A percentile compares a stretch with the other conserved stretches of the same genome.
These are phyloP conservation scores for Tadarida brasiliensis DNA, from an alignment of 2,797 vertebrate species.

Conservation along the genomic window DNA sequence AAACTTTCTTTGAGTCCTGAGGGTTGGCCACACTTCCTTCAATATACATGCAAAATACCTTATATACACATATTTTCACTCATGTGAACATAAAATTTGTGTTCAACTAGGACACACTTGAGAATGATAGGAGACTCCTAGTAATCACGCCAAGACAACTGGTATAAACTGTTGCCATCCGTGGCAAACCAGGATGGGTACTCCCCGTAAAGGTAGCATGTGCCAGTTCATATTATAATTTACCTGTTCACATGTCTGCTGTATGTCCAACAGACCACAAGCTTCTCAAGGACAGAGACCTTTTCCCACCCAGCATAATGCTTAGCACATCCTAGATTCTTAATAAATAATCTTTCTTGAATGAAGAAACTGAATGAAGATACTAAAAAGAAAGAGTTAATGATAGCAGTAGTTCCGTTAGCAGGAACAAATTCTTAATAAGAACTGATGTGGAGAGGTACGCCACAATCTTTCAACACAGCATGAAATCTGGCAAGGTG, in stretches of 20 bases:
- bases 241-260: not conserved
- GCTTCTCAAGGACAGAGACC: not conserved
- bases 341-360: conserved; percentile 35
- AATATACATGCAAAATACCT: not conserved
- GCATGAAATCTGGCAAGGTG: not conserved
- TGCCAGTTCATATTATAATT: not conserved
- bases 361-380: conserved; percentile 38
- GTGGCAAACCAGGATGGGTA: not conserved
- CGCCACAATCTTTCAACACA: not conserved
- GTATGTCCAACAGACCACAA: not conserved
- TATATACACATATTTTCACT: not conserved
- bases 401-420: not conserved
- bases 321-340: conserved; percentile 10
- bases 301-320: not conserved
- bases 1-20: not conserved
- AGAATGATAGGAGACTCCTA: not conserved
- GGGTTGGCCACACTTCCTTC: not conserved
- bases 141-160: not conserved
- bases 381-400: not conserved
- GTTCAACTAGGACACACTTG: not conserved
- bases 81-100: not conserved
- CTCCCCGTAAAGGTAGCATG: not conserved
- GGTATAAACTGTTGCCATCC: not conserved
- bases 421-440: not conserved
- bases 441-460: not conserved